A percentile compares a stretch with the other conserved stretches of the same genome.
Conservation (phyloP, 2,113 vertebrate species). For the Callionymus lyra region DNA sequence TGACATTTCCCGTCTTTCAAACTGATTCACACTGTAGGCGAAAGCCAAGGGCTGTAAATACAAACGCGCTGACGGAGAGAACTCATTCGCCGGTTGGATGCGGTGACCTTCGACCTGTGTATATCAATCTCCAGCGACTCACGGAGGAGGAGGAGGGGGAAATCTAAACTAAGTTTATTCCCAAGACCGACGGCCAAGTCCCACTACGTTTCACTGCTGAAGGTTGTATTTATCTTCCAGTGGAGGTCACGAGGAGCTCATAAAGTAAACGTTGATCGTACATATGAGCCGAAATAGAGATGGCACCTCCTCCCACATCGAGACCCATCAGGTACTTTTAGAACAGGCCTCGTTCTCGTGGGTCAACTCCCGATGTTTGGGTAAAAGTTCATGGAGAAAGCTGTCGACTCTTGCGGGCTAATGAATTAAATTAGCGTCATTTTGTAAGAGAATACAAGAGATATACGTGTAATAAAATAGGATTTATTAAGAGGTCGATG, state of each 20-base stretch:
- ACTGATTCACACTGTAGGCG: not conserved
- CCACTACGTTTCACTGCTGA: slow-evolving; percentile 4
- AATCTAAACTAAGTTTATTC: slow-evolving; percentile 18
- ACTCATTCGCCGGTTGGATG: slow-evolving; percentile 2
- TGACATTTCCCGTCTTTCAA: too few relatives aligned
- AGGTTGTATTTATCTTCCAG: not conserved
- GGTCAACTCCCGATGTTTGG: too few relatives aligned
- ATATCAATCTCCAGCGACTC: not conserved
- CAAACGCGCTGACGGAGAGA: not conserved
- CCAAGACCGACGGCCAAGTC: slow-evolving; percentile 9
- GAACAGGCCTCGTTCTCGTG: too few relatives aligned
- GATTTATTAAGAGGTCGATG: too few relatives aligned
- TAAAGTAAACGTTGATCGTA: slow-evolving; percentile 3
- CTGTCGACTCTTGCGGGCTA: too few relatives aligned
- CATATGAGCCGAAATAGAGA: slow-evolving; percentile 7
- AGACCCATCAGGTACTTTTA: not conserved
- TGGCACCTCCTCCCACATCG: too few relatives aligned
- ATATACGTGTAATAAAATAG: too few relatives aligned
- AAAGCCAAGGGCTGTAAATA: not conserved
- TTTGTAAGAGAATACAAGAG: too few relatives aligned
- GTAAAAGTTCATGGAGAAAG: too few relatives aligned
- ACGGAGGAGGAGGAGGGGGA: not conserved
- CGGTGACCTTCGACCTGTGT: slow-evolving; percentile 16
- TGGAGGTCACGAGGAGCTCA: slow-evolving; percentile 2
- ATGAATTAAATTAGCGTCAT: too few relatives aligned